Evolutionary conservation across 2,113 vertebrate genomes (phyloP).

Genomic region (Podarcis cretensis): DNA sequence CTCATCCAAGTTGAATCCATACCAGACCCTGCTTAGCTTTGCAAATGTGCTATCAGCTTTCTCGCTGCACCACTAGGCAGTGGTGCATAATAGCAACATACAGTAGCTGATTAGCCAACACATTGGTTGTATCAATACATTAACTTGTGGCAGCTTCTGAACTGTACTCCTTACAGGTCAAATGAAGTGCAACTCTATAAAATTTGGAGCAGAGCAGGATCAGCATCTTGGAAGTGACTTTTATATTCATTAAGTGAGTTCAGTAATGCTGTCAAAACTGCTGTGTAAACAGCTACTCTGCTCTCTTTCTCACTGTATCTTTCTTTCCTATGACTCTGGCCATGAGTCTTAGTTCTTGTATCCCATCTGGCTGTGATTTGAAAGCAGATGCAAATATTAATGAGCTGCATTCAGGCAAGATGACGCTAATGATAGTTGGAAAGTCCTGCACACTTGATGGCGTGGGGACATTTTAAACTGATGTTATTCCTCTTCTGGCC

Average conservation of each 20-base stretch:
- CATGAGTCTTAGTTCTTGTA: background rate
- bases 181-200: background rate
- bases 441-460: too few species aligned
- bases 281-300: background rate
- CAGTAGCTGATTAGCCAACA: background rate
- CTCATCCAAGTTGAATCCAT: too few species aligned
- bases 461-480: background rate
- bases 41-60: too few species aligned
- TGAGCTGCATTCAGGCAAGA: background rate
- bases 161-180: background rate
- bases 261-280: background rate
- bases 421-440: background rate
- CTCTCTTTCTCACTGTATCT: background rate
- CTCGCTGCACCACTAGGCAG: too few species aligned
- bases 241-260: background rate
- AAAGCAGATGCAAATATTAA: background rate
- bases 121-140: background rate
- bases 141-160: background rate
- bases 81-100: background rate
- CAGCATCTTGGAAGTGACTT: background rate
- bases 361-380: background rate
- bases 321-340: background rate
- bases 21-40: too few species aligned
- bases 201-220: background rate
- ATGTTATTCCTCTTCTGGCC: background rate